Evolutionary conservation across 2,888 invertebrate species (phyloP).

Genomic region (Rapana venosa): DNA sequence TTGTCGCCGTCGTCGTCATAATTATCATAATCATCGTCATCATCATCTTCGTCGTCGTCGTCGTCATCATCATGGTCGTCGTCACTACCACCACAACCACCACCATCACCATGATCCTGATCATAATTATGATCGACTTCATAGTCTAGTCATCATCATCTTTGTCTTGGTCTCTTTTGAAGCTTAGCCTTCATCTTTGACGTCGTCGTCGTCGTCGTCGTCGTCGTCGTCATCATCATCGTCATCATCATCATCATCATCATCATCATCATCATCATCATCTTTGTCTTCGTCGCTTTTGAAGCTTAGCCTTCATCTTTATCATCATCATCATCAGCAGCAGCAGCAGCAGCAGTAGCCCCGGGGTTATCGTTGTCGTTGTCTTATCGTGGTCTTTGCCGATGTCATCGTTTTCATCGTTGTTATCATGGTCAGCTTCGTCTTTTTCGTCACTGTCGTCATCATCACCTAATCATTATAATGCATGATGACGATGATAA

Average conservation of each 20-base stretch:
- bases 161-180: neutral
- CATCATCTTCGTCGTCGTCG: neutral
- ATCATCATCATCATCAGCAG: neutral
- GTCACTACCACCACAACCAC: neutral
- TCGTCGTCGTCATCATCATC: no score
- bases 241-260: neutral
- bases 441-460: no score
- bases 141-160: conserved; percentile 1
- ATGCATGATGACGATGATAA: no score
- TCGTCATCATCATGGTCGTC: conserved; percentile 2
- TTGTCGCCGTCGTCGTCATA: neutral
- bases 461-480: no score
- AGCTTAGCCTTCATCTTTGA: no score
- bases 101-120: neutral
- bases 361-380: no score
- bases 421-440: no score
- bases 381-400: no score
- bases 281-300: no score
- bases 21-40: neutral
- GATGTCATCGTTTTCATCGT: no score
- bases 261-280: no score
- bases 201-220: no score
- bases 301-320: conserved; percentile 9
- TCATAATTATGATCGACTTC: neutral
- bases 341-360: neutral